phyloP scores from a whole-genome alignment of 1,140 invertebrate species.

The Amphibalanus amphitrite region DNA sequence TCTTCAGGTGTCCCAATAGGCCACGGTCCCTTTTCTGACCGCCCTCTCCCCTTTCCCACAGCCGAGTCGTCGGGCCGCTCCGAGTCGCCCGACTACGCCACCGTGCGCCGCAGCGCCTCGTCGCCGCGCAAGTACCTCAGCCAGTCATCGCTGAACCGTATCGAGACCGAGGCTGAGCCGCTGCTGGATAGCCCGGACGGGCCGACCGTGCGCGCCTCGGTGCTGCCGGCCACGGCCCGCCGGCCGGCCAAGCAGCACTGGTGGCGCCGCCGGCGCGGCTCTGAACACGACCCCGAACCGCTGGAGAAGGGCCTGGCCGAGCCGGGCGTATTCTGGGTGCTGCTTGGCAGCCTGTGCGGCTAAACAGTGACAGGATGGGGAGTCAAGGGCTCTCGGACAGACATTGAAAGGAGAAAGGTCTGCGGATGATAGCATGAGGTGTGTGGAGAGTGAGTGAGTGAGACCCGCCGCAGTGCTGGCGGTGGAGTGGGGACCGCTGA shows the following conservation, averaged over 20 bases:
- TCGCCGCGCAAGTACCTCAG: not conserved
- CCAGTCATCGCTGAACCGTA: not conserved
- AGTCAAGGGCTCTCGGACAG: too few species aligned
- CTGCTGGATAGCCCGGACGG: not conserved
- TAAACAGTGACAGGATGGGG: too few species aligned
- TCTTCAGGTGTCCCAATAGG: too few species aligned
- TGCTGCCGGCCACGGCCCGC: not conserved
- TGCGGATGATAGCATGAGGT: too few species aligned
- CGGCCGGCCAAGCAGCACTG: not conserved
- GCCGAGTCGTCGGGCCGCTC: conserved; percentile 1
- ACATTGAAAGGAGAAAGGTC: too few species aligned
- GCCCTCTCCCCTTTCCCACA: too few species aligned
- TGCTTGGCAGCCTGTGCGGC: not conserved
- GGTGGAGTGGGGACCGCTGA: too few species aligned
- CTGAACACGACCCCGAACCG: not conserved
- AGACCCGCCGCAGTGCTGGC: too few species aligned
- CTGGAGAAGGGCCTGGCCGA: not conserved
- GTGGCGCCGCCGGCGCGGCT: not conserved
- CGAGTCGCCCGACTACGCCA: not conserved
- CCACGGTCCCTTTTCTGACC: too few species aligned
- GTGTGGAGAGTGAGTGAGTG: too few species aligned
- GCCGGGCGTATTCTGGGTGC: not conserved
- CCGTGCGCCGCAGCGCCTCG: too few species aligned
- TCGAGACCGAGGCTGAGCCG: not conserved
- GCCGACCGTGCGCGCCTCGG: too few species aligned